Percentiles rank a stretch among this genome's conserved stretches.
Evolutionary conservation across 2,888 invertebrate genomes (phyloP).

Genomic region (Stenichneumon culpator): DNA sequence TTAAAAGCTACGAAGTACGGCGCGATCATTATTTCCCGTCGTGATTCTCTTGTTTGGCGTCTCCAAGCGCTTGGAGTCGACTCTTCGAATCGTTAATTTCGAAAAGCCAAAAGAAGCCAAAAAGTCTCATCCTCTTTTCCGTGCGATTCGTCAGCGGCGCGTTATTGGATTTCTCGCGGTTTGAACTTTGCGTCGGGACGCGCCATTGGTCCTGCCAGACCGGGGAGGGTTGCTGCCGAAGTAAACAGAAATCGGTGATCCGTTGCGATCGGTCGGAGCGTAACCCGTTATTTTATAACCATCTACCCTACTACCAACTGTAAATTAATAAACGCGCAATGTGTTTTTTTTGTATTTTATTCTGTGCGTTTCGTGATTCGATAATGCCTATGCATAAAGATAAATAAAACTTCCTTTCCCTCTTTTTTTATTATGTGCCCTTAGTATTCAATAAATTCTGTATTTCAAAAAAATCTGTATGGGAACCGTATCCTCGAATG

Average conservation of each 20-base stretch:
- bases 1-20: neutral
- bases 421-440: no score
- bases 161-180: neutral
- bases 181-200: neutral
- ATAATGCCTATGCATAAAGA: no score
- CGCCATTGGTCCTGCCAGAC: neutral
- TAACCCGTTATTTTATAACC: conserved; percentile 18
- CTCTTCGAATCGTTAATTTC: conserved; percentile 10
- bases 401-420: no score
- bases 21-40: conserved; percentile 23
- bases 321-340: no score
- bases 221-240: neutral
- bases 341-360: no score
- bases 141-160: conserved; percentile 1
- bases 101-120: neutral
- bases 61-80: neutral
- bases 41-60: neutral
- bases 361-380: no score
- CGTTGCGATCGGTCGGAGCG: conserved; percentile 7
- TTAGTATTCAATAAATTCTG: no score
- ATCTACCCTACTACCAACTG: no score
- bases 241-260: neutral
- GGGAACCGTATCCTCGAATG: neutral
- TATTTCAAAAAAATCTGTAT: no score
- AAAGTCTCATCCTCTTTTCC: neutral